phyloP scores from a whole-genome alignment of 2,113 vertebrate genomes.

The Zapus hudsonius region DNA sequence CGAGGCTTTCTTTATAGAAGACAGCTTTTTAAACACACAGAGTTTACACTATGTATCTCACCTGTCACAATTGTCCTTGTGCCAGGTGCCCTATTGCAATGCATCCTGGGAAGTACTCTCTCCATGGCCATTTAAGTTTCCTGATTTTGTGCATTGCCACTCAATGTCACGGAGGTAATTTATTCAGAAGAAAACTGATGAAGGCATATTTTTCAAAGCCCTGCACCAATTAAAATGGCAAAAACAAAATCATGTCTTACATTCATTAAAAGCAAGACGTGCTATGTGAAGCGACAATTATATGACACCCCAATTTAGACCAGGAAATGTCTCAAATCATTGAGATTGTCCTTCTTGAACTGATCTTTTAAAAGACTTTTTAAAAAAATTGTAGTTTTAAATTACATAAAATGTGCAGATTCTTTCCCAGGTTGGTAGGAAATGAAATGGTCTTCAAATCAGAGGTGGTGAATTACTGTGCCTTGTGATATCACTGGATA shows the following conservation, averaged over 20 bases:
- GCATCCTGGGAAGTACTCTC: not conserved
- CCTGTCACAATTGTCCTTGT: fast-evolving
- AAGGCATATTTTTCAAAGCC: not conserved
- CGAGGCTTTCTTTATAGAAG: not conserved
- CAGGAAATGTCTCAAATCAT: constrained; percentile 53
- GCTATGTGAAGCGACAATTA: constrained; percentile 19
- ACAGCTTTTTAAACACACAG: not conserved
- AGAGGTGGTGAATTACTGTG: constrained; percentile 47
- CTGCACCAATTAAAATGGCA: not conserved
- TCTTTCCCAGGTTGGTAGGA: constrained; percentile 55
- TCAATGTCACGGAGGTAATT: not conserved
- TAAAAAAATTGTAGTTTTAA: constrained; percentile 64
- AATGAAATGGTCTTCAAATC: constrained; percentile 28
- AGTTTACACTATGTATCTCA: not conserved
- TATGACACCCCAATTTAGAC: not conserved
- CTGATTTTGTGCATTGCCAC: fast-evolving
- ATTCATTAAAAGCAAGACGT: not conserved
- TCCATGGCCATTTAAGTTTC: not conserved
- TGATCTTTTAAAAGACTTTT: constrained; percentile 44
- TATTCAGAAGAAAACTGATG: not conserved
- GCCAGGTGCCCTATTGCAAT: not conserved
- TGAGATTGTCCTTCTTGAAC: constrained; percentile 61
- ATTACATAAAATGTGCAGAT: constrained; percentile 67
- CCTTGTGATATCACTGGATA: constrained; percentile 69
- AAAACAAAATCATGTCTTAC: fast-evolving